These are phyloP conservation scores for Sigmodon hispidus DNA, from an alignment of 2,113 vertebrate species.

Conservation along the genomic window DNA sequence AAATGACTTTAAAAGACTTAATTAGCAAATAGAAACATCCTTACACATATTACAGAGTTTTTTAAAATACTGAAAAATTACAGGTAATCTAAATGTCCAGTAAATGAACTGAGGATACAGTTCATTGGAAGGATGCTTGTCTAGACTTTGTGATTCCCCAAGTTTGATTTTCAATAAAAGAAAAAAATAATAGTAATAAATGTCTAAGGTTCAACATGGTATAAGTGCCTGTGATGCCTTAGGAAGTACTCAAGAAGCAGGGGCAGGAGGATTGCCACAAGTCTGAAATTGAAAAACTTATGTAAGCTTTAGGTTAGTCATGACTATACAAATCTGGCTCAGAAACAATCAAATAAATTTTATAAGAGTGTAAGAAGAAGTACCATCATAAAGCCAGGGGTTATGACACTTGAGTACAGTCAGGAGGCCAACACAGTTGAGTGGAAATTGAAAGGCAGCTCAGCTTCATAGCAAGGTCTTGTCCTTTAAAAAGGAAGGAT, in stretches of 20 bases:
- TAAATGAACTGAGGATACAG: neutral
- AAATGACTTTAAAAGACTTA: neutral
- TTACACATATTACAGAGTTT: neutral
- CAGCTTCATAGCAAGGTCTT: neutral
- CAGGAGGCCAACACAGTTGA: neutral
- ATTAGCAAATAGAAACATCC: neutral
- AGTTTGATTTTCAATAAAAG: neutral
- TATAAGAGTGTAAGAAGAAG: neutral
- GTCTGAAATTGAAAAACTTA: neutral
- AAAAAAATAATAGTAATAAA: neutral
- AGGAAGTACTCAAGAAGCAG: neutral
- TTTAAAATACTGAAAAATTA: conserved; percentile 45
- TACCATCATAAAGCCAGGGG: neutral
- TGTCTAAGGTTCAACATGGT: neutral
- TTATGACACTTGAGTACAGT: neutral
- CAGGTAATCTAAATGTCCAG: neutral
- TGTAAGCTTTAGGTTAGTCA: neutral
- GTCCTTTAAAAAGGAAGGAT: neutral
- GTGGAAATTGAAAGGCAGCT: neutral
- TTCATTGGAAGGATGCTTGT: neutral
- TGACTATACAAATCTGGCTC: neutral
- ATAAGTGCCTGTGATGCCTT: neutral
- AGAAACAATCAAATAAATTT: neutral
- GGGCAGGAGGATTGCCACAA: neutral
- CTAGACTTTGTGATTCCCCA: neutral